A percentile compares a stretch with the other conserved stretches of the same genome.
Conservation (phyloP, 2,888 invertebrate species). For the Heliconius hortense region DNA sequence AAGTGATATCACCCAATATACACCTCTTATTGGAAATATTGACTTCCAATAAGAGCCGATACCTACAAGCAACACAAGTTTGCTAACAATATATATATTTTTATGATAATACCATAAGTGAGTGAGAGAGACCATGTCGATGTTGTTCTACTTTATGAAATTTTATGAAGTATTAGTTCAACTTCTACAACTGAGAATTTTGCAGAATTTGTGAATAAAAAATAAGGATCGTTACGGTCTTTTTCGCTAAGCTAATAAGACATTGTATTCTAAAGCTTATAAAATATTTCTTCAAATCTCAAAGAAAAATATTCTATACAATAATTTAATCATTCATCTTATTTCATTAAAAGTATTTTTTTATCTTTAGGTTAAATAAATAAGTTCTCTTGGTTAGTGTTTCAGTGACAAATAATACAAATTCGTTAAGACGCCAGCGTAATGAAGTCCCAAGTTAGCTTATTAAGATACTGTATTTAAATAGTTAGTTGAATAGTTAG, state of each 20-base stretch:
- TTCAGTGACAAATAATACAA: conserved; percentile 35
- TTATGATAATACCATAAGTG: no score
- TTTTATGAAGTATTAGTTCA: no score
- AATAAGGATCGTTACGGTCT: not conserved
- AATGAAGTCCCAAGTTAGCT: conserved; percentile 32
- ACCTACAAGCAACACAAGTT: no score
- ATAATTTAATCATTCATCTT: conserved; percentile 7
- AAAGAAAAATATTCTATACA: not conserved
- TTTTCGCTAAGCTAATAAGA: not conserved
- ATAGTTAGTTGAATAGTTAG: conserved; percentile 30
- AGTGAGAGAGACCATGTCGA: no score
- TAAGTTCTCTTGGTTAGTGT: conserved; percentile 26
- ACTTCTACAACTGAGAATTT: no score
- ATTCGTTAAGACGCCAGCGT: conserved; percentile 36
- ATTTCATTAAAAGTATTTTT: conserved; percentile 24
- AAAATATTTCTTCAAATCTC: not conserved
- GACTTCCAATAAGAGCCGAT: no score
- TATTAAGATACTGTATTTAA: conserved; percentile 6
- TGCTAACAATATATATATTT: no score
- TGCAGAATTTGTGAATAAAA: not conserved
- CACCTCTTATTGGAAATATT: no score
- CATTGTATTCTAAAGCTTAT: not conserved
- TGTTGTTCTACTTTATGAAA: no score
- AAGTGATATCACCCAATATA: no score
- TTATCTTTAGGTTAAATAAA: conserved; percentile 28